Base-by-base conservation (phyloP, 1,140 invertebrate species). In the Calliphora vicina region DNA sequence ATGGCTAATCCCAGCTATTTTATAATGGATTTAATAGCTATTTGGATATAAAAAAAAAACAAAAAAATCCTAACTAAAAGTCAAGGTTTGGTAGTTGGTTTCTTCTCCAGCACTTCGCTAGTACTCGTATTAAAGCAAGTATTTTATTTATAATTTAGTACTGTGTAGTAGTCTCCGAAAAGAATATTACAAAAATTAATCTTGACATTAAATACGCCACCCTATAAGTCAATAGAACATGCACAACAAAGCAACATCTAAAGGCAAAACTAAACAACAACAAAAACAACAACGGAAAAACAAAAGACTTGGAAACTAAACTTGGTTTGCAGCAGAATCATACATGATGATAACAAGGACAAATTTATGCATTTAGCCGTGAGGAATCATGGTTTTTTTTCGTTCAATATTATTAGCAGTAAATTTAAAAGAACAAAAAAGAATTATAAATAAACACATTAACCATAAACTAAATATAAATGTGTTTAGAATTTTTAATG, bases 401-500 rank as follows among this genome's bases (percentile, higher is more conserved):
- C n/a, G n/a, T 73, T 42, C 15, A 1, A 43, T 78, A 43, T 50
- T 50, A n/a, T n/a, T n/a, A n/a, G n/a, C n/a, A n/a, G n/a, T n/a
- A n/a, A n/a, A n/a, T 50, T 8, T 23, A 20, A 23, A 67, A 67
- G 61, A 67, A 67, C 61, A 67, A 57, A 57, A 57, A 17, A n/a
- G n/a, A n/a, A 25, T 23, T 67, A 67, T 20, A 20, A 67, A 67
- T 25, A 67, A 67, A 20, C 2, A 67, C 61, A 9, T 25, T 67
- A 25, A 25, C 61, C 10, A 67, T 67, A 67, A 67, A 67, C 57
- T 67, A 57, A 57, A 57, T 57, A 67, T 78, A 25, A 45, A 43
- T 78, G 74, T 78, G 35, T 43, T 78, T 78, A 78, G 74, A 78
- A 78, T 78, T 78, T 78, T 78, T 43, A 78, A 78, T 78, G 74